Base-by-base conservation (phyloP, 1,140 invertebrate species). In the Asobara japonica region DNA sequence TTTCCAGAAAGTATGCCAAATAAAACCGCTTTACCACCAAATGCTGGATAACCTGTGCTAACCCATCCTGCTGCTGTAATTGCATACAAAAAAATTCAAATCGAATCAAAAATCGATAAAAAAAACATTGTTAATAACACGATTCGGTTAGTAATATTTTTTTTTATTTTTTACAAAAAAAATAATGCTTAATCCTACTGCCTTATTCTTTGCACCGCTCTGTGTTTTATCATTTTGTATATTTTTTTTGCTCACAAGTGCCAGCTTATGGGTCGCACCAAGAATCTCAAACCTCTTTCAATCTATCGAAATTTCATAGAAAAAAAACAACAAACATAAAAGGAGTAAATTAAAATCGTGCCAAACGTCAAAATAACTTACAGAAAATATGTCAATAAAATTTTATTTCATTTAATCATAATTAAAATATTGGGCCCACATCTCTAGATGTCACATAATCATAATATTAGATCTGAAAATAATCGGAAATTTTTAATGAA, bases 21-120 rank as follows among this genome's bases (percentile, higher is more conserved):
- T 25, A 27, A 25, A 56, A 22, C 25, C 18, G 25, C 60, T 31
- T 31, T 33, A 30, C 7, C 60, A 62, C 29, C 60, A 62, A 11
- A 62, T 13, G 84, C 87, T 88, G 86, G 85, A 87, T 87, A 87
- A 89, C 82, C 83, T 85, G 60, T 84, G 86, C 87, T 87, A 84
- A 85, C 76, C 82, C 78, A 56, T 62, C 60, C 60, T 78, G 77
- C 82, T 79, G 82, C 82, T 81, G 76, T 78, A 77, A 83, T 79
- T 79, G 80, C 81, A 77, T 31, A 25, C 1, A 65, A 45, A 33
- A 48, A 30, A 31, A 65, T 11, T 29, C 7, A 67, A 16, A 62
- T 60, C 31, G 27, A 16, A 66, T 65, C 25, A 22, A 66, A 60
- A 68, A 65, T 27, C 48, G 5, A 10, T n/a, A 30, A 30, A 33